Evolutionary conservation across 1,140 invertebrate genomes (phyloP), one percentile per base, ranked within the genome.

Genomic region (Chlorops oryzae): DNA sequence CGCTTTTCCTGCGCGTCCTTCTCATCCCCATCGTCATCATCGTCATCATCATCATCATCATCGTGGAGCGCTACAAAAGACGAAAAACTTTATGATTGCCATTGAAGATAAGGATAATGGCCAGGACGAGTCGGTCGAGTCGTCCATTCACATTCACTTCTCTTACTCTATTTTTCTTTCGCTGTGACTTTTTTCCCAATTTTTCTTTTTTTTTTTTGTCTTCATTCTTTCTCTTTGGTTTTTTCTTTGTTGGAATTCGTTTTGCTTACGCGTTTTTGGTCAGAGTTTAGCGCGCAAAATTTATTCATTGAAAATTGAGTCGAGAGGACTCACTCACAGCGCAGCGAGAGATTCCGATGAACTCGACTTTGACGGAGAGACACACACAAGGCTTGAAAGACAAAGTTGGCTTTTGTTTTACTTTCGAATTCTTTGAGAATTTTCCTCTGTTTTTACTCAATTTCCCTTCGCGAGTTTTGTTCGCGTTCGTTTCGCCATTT

Each of bases 231-330:
- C 28, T 12, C 34, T 34, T 15, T 45, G 20, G n/a, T 45, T 45
- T 25, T 45, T 45, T 27, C 10, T 15, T 21, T 25, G 28, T 9
- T 17, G 13, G 17, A 17, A 21, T 21, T 39, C 37, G 10, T 18
- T 17, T 18, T 17, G 22, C 10, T 12, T 9, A 17, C 32, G 42
- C 24, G 18, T 44, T 24, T 24, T 13, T 45, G 20, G 21, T 23
- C n/a, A n/a, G n/a, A n/a, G n/a, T n/a, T n/a, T n/a, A n/a, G n/a
- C 10, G 18, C 17, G 10, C 25, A 24, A 47, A 47, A 47, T 47
- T 47, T 47, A 47, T 47, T 47, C 45, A 47, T 47, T 38, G 45
- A 47, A 28, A 17, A 47, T 47, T 47, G 45, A 47, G 45, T 47
- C 37, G 25, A 47, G 25, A 47, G 45, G 32, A 34, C 37, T 47